Evolutionary conservation across 1,140 invertebrate species (phyloP).

Genomic region (Trissolcus basalis): DNA sequence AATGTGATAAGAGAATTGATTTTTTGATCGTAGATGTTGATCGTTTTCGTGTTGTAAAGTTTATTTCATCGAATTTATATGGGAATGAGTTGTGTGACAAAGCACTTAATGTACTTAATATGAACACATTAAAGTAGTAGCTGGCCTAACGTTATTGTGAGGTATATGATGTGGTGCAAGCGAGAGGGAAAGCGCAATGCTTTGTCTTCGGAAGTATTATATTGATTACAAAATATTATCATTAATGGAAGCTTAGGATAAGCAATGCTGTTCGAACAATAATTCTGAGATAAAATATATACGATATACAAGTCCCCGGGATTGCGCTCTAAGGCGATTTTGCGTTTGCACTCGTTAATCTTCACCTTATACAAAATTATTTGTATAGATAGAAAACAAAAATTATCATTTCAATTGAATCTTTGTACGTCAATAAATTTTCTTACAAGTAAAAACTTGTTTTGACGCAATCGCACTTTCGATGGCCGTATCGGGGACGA

Average conservation of each 20-base stretch:
- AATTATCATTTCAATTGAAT: too few species aligned
- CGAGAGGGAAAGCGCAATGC: constrained; percentile 24
- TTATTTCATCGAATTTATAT: not conserved
- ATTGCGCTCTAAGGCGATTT: too few species aligned
- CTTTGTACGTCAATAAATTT: too few species aligned
- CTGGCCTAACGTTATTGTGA: constrained; percentile 71
- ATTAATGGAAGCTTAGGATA: constrained; percentile 66
- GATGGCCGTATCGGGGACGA: constrained; percentile 6
- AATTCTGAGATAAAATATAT: constrained; percentile 74
- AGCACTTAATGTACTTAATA: constrained; percentile 53
- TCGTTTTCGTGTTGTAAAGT: too few species aligned
- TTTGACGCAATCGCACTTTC: constrained; percentile 11
- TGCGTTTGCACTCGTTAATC: too few species aligned
- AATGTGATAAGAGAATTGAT: too few species aligned
- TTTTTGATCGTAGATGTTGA: too few species aligned
- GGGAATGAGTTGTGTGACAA: constrained; percentile 11
- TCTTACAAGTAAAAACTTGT: not conserved
- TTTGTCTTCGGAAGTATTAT: constrained; percentile 45
- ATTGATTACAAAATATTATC: constrained; percentile 54
- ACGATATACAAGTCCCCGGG: constrained; percentile 32
- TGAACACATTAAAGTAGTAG: constrained; percentile 70
- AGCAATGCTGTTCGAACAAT: constrained; percentile 77
- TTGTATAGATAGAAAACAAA: too few species aligned
- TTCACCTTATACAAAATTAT: too few species aligned
- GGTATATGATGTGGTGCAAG: constrained; percentile 55